Base-by-base conservation (phyloP, 2,113 vertebrate species). In the Puntigrus tetrazona region DNA sequence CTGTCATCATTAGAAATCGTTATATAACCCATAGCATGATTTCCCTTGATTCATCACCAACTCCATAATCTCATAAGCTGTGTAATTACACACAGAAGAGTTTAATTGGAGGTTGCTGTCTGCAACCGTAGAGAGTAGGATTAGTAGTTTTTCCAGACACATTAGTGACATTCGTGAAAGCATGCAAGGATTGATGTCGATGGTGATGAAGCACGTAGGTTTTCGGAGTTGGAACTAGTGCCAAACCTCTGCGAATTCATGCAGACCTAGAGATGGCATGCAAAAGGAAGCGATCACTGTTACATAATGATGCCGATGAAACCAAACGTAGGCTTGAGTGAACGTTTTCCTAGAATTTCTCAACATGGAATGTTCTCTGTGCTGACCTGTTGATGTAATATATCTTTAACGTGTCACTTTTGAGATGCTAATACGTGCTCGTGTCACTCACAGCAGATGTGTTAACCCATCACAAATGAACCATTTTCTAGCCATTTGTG, bases 231-330 rank as follows among this genome's bases (percentile, higher is more conserved):
- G 78, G 27, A 67, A 80, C 41, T 34, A 10, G 45, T 27, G 43
- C 27, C 38, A 83, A 36, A 74, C 14, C 70, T 70, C 34, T 9
- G 34, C 16, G 27, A 34, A 70, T 41, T 36, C 43, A 20, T 36
- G 45, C 79, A 81, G 61, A 38, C n/a, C 41, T n/a, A 29, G 41
- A 43, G 69, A 47, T 69, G 34, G 29, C 67, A 22, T 61, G 52
- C 47, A 83, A 10, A 31, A 59, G 55, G 16, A 82, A 41, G 29
- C n/a, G 20, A 41, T 65, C 6, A 13, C 5, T 31, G n/a, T 80
- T 80, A 47, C 41, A 59, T 78, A 78, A 78, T 78, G 50, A 61
- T 20, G 77, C 36, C 61, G 55, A 43, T 63, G 4, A 80, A 80
- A 80, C 16, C 59, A 79, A 79, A 79, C 16, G 4, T 79, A 8